Evolutionary conservation across 2,797 vertebrate genomes (phyloP).

Genomic region (Chaetophractus vellerosus): DNA sequence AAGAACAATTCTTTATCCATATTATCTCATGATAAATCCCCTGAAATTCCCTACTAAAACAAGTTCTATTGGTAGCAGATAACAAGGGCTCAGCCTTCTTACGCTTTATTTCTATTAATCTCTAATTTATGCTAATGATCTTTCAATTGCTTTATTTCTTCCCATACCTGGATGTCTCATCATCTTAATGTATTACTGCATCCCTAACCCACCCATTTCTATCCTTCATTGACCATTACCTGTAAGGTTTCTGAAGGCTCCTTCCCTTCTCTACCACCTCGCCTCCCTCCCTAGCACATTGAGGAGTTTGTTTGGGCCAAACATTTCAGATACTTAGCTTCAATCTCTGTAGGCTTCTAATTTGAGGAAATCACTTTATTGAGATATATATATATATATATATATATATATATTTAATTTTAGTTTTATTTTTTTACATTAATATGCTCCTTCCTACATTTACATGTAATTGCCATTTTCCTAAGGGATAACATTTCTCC

Average conservation of each 20-base stretch:
- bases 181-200: slow-evolving; percentile 74
- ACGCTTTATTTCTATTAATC: slow-evolving; percentile 83
- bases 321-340: background rate
- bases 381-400: background rate
- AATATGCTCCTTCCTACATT: slow-evolving; percentile 46
- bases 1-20: slow-evolving; percentile 82
- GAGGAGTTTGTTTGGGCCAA: slow-evolving; percentile 5
- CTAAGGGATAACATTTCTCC: slow-evolving; percentile 11
- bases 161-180: slow-evolving; percentile 78
- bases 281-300: background rate
- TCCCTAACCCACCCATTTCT: slow-evolving; percentile 74
- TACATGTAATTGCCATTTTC: slow-evolving; percentile 67
- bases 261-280: background rate
- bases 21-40: slow-evolving; percentile 84
- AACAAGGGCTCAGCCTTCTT: slow-evolving; percentile 84
- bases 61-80: slow-evolving; percentile 84
- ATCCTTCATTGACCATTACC: slow-evolving; percentile 45
- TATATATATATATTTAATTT: background rate
- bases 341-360: background rate
- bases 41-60: slow-evolving; percentile 82
- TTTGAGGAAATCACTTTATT: background rate
- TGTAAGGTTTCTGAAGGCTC: slow-evolving; percentile 27
- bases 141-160: slow-evolving; percentile 84
- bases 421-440: background rate
- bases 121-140: slow-evolving; percentile 85